Evolutionary conservation across 2,797 vertebrate genomes (phyloP).

Genomic region (Lepidocolaptes lacrymiger): DNA sequence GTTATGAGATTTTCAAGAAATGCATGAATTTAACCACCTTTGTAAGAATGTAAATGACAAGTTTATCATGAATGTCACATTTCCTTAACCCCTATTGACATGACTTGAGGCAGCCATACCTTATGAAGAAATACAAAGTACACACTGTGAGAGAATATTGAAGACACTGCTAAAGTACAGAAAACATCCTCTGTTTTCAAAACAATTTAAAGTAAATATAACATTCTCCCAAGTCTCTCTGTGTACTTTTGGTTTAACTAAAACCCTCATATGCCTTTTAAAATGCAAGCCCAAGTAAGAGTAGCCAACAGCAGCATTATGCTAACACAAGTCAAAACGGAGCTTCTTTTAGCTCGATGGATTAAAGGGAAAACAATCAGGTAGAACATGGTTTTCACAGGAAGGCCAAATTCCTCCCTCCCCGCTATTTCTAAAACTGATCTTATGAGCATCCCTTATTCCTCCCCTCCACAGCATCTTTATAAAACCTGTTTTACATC

Average conservation of each 20-base stretch:
- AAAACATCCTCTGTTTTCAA: constrained; percentile 36
- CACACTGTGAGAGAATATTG: background rate
- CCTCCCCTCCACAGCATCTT: background rate
- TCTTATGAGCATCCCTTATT: background rate
- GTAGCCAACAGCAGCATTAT: background rate
- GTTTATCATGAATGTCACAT: background rate
- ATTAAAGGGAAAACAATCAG: background rate
- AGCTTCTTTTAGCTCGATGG: background rate
- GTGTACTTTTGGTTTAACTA: constrained; percentile 23
- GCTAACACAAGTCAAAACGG: constrained; percentile 4
- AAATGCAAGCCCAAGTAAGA: background rate
- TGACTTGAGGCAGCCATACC: background rate
- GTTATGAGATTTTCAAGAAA: background rate
- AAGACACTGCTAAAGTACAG: background rate
- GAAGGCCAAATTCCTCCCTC: background rate
- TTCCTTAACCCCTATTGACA: background rate
- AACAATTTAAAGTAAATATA: background rate
- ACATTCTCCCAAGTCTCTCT: background rate
- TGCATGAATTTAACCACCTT: background rate
- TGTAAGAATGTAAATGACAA: background rate
- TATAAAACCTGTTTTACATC: background rate
- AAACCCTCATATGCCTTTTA: constrained; percentile 8
- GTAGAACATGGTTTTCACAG: background rate
- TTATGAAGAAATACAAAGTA: background rate
- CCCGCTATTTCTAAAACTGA: background rate